These are phyloP conservation scores for Cinara cedri DNA, from an alignment of 2,888 invertebrate species.

Conservation along the genomic window DNA sequence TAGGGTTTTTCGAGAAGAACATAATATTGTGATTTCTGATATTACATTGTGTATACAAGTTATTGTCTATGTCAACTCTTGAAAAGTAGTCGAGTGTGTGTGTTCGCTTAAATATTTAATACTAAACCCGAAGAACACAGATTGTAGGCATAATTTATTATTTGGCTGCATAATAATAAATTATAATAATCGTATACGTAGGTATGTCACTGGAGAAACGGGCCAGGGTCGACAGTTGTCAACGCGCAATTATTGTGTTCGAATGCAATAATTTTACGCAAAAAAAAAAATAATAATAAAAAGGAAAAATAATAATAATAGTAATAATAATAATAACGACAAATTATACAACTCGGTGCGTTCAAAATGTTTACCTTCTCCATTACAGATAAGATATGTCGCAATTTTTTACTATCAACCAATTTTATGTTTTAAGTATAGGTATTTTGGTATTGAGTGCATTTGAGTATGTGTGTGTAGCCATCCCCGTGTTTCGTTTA, in stretches of 20 bases:
- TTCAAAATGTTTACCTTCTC: conserved; percentile 33
- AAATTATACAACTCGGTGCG: conserved; percentile 40
- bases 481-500: too few species aligned
- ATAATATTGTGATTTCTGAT: too few species aligned
- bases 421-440: background rate
- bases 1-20: too few species aligned
- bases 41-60: background rate
- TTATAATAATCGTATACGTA: conserved; percentile 13
- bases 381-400: conserved; percentile 19
- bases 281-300: background rate
- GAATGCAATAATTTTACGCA: conserved; percentile 24
- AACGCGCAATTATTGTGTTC: conserved; percentile 48
- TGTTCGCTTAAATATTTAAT: background rate
- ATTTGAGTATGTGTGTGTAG: too few species aligned
- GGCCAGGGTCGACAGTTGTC: conserved; percentile 52
- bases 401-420: conserved; percentile 19
- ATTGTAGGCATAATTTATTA: background rate
- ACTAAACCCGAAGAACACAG: background rate
- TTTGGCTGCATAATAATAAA: conserved; percentile 29
- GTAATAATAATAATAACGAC: conserved; percentile 3
- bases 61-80: background rate
- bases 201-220: conserved; percentile 43
- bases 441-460: too few species aligned
- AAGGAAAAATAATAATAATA: conserved; percentile 15
- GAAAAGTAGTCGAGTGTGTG: background rate